Conservation (phyloP, 2,113 vertebrate genomes). For the Catagonus wagneri region DNA sequence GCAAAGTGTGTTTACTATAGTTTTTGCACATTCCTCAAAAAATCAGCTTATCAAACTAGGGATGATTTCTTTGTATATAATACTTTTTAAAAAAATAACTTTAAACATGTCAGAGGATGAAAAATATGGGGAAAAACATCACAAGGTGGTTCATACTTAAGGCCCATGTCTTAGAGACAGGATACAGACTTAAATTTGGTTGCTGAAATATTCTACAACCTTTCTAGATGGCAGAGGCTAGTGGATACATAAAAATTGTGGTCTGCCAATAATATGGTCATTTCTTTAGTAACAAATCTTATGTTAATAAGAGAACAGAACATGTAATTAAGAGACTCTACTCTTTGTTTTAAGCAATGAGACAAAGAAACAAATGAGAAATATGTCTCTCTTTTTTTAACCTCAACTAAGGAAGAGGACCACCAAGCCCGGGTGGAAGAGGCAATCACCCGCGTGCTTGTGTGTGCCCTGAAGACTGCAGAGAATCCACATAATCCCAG, state of each 20-base stretch:
- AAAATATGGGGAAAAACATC: neutral
- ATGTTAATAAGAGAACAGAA: neutral
- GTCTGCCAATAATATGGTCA: neutral
- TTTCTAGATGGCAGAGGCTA: neutral
- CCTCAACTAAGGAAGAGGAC: slow-evolving; percentile 90
- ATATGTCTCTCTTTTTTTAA: slow-evolving; percentile 12
- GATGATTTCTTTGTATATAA: neutral
- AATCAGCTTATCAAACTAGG: slow-evolving; percentile 23
- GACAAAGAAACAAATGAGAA: neutral
- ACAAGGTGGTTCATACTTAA: neutral
- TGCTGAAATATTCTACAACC: neutral
- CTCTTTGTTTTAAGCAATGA: neutral
- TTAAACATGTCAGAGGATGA: slow-evolving; percentile 6
- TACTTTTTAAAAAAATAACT: neutral
- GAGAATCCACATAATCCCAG: slow-evolving; percentile 85
- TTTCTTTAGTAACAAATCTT: neutral
- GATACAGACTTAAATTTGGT: neutral
- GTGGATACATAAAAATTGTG: neutral
- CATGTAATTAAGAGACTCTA: neutral
- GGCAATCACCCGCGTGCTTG: slow-evolving; percentile 92
- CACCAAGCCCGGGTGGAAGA: slow-evolving; percentile 93
- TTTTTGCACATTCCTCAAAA: neutral
- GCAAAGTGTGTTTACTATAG: neutral
- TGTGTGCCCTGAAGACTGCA: slow-evolving; percentile 93
- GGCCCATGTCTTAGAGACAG: neutral